A percentile compares a stretch with the other conserved stretches of the same genome.
phyloP scores from a whole-genome alignment of 2,797 vertebrate genomes.

The Sebastes glaucus region DNA sequence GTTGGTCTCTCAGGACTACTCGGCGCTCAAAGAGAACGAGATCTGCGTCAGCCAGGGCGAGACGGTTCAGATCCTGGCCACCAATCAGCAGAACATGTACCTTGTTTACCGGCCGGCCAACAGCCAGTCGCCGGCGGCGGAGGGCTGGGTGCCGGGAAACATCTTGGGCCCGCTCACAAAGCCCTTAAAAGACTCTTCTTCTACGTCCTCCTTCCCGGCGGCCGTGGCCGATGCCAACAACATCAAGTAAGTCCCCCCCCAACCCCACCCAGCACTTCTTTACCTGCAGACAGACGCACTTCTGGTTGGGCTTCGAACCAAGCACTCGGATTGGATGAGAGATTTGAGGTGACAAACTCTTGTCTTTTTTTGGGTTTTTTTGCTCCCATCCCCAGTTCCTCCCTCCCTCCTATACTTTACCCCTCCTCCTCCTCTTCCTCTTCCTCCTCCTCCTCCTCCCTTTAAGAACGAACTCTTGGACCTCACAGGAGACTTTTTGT shows the following conservation, averaged over 20 bases:
- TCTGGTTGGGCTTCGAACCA: constrained; percentile 21
- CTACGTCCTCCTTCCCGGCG: constrained; percentile 70
- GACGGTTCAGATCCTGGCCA: constrained; percentile 93
- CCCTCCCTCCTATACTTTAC: constrained; percentile 12
- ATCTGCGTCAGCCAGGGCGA: constrained; percentile 95
- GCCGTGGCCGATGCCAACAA: constrained; percentile 86
- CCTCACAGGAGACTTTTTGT: constrained; percentile 64
- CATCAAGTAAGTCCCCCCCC: constrained; percentile 97
- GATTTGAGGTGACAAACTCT: constrained; percentile 33
- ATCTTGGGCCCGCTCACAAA: constrained; percentile 90
- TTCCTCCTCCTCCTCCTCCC: background rate
- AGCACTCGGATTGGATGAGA: constrained; percentile 77
- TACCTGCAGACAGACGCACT: constrained; percentile 66
- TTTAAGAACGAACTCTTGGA: constrained; percentile 79
- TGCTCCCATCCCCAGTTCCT: constrained; percentile 44
- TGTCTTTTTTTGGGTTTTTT: constrained; percentile 27
- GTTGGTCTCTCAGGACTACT: constrained; percentile 95
- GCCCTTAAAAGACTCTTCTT: constrained; percentile 87
- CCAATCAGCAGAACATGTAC: constrained; percentile 99
- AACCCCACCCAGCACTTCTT: constrained; percentile 55
- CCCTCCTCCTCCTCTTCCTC: too few species aligned
- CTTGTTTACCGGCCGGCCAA: constrained; percentile 94
- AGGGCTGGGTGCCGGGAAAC: constrained; percentile 97
- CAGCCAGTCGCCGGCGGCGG: constrained; percentile 92
- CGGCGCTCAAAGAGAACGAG: constrained; percentile 97